These are phyloP conservation scores for Tetramorium simillimum DNA, from an alignment of 1,140 invertebrate genomes.

Conservation along the genomic window DNA sequence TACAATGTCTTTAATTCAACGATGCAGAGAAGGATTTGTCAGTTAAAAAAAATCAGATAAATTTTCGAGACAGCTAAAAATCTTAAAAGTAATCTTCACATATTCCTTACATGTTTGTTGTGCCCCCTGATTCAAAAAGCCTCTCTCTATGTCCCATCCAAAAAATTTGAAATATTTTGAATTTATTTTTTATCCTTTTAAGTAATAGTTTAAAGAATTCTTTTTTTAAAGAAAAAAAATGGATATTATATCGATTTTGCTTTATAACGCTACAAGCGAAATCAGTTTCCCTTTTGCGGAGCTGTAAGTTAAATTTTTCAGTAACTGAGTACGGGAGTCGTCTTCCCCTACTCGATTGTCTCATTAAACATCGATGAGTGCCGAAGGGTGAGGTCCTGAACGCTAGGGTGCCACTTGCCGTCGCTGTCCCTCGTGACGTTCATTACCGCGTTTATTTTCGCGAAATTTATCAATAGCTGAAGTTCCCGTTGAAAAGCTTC, in stretches of 20 bases:
- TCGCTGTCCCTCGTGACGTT: constrained; percentile 48
- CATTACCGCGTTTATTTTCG: constrained; percentile 57
- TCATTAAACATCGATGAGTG: constrained; percentile 68
- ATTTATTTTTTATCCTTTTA: not conserved
- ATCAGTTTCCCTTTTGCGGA: constrained; percentile 30
- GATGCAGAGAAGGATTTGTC: too few species aligned
- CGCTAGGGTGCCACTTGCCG: constrained; percentile 42
- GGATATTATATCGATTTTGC: not conserved
- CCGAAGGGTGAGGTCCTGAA: constrained; percentile 54
- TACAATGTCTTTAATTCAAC: not conserved
- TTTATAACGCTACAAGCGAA: not conserved
- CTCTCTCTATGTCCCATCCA: too few species aligned
- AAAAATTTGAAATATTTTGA: not conserved
- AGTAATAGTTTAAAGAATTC: not conserved
- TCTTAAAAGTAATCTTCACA: too few species aligned
- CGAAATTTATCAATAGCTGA: constrained; percentile 40
- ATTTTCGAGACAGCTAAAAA: too few species aligned
- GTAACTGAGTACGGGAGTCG: constrained; percentile 11
- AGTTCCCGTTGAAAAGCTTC: not conserved
- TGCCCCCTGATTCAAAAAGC: too few species aligned
- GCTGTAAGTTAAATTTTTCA: constrained; percentile 58
- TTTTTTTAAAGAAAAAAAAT: not conserved
- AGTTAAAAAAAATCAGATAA: too few species aligned
- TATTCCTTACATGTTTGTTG: too few species aligned
- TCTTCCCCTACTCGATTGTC: constrained; percentile 57